Evolutionary conservation across 2,113 vertebrate species (phyloP).

Genomic region (Notarius lentiginosus): DNA sequence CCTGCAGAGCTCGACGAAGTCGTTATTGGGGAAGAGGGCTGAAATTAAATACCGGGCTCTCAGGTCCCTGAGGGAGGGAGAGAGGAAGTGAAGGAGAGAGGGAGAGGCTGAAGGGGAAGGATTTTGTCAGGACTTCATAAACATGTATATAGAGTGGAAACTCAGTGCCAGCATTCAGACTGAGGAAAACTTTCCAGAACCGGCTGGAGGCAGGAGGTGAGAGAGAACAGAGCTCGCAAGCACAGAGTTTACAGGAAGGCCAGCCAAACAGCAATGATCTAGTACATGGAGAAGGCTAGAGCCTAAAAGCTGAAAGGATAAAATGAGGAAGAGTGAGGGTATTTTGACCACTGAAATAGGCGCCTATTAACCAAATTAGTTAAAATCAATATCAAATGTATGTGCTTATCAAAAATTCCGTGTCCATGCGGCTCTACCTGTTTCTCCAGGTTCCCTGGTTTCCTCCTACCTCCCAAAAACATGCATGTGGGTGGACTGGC

Average conservation of each 20-base stretch:
- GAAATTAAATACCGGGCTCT: slow-evolving; percentile 70
- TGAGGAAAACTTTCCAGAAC: slow-evolving; percentile 64
- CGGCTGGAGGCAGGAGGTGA: slow-evolving; percentile 60
- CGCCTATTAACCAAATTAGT: slow-evolving; percentile 23
- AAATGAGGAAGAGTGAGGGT: background rate
- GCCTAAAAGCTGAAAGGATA: background rate
- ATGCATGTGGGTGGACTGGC: background rate
- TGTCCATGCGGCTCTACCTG: background rate
- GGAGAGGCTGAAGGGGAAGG: slow-evolving; percentile 67
- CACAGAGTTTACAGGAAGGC: slow-evolving; percentile 81
- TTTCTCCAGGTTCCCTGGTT: background rate
- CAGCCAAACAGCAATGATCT: slow-evolving; percentile 84
- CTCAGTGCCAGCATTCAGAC: slow-evolving; percentile 61
- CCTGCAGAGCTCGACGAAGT: slow-evolving; percentile 51
- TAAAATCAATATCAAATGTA: background rate
- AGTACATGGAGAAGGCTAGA: slow-evolving; percentile 59
- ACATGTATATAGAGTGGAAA: slow-evolving; percentile 64
- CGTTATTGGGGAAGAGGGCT: slow-evolving; percentile 62
- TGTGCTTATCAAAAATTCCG: background rate
- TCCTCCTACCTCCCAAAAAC: background rate
- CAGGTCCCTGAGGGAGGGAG: slow-evolving; percentile 57
- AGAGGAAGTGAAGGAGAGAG: slow-evolving; percentile 58
- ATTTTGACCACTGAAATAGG: slow-evolving; percentile 24
- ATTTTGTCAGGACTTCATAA: slow-evolving; percentile 75
- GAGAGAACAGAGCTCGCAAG: slow-evolving; percentile 65